Base-by-base conservation (phyloP, 1,140 invertebrate species). In the Caenorhabditis inopinata region DNA sequence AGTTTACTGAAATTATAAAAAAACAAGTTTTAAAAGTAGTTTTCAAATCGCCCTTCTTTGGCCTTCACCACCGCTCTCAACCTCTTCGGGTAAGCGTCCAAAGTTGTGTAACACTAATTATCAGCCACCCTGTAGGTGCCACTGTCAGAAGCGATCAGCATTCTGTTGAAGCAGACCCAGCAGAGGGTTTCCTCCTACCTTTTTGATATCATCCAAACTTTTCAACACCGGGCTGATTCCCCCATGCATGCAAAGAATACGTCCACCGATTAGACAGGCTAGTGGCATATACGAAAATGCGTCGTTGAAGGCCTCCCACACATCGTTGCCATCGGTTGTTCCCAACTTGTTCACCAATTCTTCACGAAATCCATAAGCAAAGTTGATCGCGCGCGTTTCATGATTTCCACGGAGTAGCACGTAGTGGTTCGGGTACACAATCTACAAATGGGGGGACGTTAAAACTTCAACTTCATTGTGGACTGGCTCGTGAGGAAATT, bases 211-310 rank as follows among this genome's bases (percentile, higher is more conserved):
- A 16, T 82, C 27, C 32, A 80, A 74, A 21, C 46, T 25, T 9
- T 82, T 14, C 4, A 82, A 46, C 7, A 80, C 38, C 6, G 49
- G 38, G 35, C 51, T 68, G 42, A 78, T 45, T 42, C 87, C 80
- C 47, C 85, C 81, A 32, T 83, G 82, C 74, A 83, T 79, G 42
- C 82, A 83, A 14, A 83, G 76, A 14, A 94, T 94, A 89, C 93
- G 94, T 87, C 94, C 93, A 85, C 94, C 93, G 83, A 94, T 93
- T 85, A 96, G 94, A 45, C 94, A 94, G 62, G 94, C 96, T 3
- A 86, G 38, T 32, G 85, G 85, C 73, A 86, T 48, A 27, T 62
- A 53, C 18, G 82, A 49, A 47, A 86, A 86, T 82, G 90, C 90
- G 79, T 91, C 91, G 86, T 91, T 91, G 83, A 91, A 91, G 27